Percentiles rank a stretch among this genome's conserved stretches.
Evolutionary conservation across 2,888 invertebrate genomes (phyloP).

Genomic region (Drosophila multiciliata): DNA sequence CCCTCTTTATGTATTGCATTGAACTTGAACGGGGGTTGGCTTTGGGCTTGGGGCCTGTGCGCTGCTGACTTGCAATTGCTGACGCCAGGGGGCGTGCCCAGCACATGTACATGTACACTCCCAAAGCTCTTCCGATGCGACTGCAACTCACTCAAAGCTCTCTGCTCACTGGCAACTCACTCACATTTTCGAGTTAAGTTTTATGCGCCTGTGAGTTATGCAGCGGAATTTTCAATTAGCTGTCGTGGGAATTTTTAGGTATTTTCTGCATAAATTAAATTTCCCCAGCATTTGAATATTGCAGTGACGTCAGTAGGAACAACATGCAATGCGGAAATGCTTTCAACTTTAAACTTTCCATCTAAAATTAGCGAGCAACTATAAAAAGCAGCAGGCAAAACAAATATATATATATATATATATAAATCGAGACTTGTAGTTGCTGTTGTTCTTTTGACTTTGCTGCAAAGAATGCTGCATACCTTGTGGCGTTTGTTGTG

Average conservation of each 20-base stretch:
- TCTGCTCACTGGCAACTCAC: constrained; percentile 4
- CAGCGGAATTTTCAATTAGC: constrained; percentile 59
- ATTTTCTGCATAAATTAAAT: constrained; percentile 60
- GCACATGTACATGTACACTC: constrained; percentile 18
- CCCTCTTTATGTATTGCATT: constrained; percentile 58
- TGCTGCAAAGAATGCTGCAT: constrained; percentile 54
- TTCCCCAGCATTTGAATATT: constrained; percentile 61
- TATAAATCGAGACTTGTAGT: constrained; percentile 8
- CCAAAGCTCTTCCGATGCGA: constrained; percentile 17
- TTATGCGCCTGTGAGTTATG: constrained; percentile 51
- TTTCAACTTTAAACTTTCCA: constrained; percentile 64
- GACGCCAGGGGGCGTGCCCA: constrained; percentile 63
- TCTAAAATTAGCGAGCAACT: constrained; percentile 65
- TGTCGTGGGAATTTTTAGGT: constrained; percentile 27
- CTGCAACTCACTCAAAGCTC: constrained; percentile 35
- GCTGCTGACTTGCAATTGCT: constrained; percentile 36
- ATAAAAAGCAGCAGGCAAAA: constrained; percentile 41
- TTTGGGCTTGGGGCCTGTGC: constrained; percentile 18
- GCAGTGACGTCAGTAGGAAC: constrained; percentile 60
- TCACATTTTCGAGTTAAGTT: constrained; percentile 40
- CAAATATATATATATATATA: constrained; percentile 14
- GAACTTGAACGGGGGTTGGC: constrained; percentile 72
- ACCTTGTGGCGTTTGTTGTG: constrained; percentile 46
- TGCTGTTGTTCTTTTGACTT: constrained; percentile 42
- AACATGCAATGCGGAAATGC: constrained; percentile 49